phyloP scores from a whole-genome alignment of 2,113 vertebrate genomes.

The Pristiophorus japonicus region DNA sequence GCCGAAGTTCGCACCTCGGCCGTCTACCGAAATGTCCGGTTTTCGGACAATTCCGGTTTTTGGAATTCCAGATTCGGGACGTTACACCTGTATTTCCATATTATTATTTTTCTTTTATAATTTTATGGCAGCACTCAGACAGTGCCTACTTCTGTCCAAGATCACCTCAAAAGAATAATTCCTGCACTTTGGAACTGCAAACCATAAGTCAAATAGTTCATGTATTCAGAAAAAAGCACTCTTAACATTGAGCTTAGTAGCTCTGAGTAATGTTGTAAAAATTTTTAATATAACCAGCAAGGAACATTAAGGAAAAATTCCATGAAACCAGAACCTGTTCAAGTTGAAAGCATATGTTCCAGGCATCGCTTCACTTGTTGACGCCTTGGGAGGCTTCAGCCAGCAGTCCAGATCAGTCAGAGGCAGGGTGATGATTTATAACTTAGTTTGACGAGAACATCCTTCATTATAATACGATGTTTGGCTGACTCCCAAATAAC shows the following conservation, averaged over 20 bases:
- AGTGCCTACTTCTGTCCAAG: too few species aligned
- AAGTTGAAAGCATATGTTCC: background rate
- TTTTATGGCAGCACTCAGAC: too few species aligned
- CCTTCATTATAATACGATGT: background rate
- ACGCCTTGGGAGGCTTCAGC: background rate
- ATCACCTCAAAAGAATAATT: too few species aligned
- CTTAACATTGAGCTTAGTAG: background rate
- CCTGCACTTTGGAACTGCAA: background rate
- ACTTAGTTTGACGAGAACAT: background rate
- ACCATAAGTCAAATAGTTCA: background rate
- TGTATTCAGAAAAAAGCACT: background rate
- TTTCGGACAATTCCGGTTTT: too few species aligned
- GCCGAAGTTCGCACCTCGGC: too few species aligned
- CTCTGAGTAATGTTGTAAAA: background rate
- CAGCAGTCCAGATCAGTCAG: background rate
- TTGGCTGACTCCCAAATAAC: background rate
- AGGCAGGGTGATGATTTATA: background rate
- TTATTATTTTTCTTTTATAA: too few species aligned
- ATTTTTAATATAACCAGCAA: background rate
- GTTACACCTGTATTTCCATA: too few species aligned
- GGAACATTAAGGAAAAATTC: background rate
- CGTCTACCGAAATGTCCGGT: too few species aligned
- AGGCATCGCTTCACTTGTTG: background rate
- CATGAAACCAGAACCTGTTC: background rate
- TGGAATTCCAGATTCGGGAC: too few species aligned